These are phyloP conservation scores for Paraescarpia echinospica DNA, from an alignment of 1,140 invertebrate genomes.

Conservation along the genomic window DNA sequence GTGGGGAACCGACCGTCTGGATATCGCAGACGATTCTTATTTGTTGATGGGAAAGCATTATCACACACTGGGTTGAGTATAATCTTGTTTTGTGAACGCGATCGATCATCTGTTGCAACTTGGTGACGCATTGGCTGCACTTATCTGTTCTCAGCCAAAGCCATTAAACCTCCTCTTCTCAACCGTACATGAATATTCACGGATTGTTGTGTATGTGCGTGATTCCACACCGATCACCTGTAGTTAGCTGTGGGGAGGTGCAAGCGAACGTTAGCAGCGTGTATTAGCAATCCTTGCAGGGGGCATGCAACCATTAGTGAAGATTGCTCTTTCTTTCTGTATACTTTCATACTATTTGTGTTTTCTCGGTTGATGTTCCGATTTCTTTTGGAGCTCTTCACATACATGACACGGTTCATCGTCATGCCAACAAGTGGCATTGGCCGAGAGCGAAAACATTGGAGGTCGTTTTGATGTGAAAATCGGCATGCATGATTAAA, in stretches of 20 bases:
- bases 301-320: not conserved
- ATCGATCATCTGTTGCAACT: not conserved
- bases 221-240: not conserved
- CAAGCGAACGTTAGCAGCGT: not conserved
- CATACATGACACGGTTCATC: not conserved
- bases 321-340: not conserved
- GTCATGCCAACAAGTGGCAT: not conserved
- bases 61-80: not conserved
- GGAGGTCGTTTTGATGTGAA: not conserved
- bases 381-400: not conserved
- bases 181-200: not conserved
- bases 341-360: not conserved
- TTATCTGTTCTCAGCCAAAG: not conserved
- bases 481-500: not conserved
- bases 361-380: not conserved
- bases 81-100: not conserved
- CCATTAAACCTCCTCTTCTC: not conserved
- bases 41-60: not conserved
- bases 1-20: not conserved
- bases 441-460: not conserved
- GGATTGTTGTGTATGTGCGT: not conserved
- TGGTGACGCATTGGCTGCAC: not conserved
- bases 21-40: not conserved
- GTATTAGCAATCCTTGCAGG: not conserved
- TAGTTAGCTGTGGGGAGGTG: not conserved